Conservation (phyloP, 2,888 invertebrate genomes). For the Noctua janthina region DNA sequence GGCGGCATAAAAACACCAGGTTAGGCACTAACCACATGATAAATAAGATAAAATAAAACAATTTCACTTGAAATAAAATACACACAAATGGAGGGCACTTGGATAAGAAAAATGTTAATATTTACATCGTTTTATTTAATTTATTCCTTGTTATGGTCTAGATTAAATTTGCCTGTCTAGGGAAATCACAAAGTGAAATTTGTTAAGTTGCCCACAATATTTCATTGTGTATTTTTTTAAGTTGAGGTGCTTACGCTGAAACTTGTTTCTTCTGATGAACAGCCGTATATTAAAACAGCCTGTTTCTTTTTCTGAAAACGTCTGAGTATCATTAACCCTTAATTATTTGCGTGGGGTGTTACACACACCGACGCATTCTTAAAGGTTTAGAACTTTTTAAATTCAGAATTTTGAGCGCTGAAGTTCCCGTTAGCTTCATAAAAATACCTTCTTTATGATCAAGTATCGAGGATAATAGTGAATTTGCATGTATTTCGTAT, state of each 20-base stretch:
- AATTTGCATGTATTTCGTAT: too few relatives aligned
- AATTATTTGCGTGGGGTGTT: too few relatives aligned
- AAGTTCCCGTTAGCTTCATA: too few relatives aligned
- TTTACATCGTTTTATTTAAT: conserved; percentile 45
- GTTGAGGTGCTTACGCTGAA: conserved; percentile 28
- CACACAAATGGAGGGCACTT: conserved; percentile 6
- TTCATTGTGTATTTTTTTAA: conserved; percentile 45
- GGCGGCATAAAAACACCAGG: too few relatives aligned
- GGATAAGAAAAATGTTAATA: conserved; percentile 47
- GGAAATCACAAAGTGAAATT: conserved; percentile 57
- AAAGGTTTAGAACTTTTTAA: too few relatives aligned
- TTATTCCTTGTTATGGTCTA: conserved; percentile 39
- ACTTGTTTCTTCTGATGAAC: conserved; percentile 34
- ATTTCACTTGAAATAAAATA: conserved; percentile 17
- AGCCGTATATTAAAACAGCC: neutral
- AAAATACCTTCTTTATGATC: too few relatives aligned
- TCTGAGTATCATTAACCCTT: neutral
- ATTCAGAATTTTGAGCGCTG: too few relatives aligned
- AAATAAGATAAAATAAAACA: too few relatives aligned
- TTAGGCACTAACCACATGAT: too few relatives aligned
- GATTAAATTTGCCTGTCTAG: conserved; percentile 50
- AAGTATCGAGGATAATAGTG: too few relatives aligned
- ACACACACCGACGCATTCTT: too few relatives aligned
- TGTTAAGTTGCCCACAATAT: conserved; percentile 39
- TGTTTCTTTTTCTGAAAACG: neutral